Conservation (phyloP, 2,113 vertebrate genomes). For the Entelurus aequoreus region DNA sequence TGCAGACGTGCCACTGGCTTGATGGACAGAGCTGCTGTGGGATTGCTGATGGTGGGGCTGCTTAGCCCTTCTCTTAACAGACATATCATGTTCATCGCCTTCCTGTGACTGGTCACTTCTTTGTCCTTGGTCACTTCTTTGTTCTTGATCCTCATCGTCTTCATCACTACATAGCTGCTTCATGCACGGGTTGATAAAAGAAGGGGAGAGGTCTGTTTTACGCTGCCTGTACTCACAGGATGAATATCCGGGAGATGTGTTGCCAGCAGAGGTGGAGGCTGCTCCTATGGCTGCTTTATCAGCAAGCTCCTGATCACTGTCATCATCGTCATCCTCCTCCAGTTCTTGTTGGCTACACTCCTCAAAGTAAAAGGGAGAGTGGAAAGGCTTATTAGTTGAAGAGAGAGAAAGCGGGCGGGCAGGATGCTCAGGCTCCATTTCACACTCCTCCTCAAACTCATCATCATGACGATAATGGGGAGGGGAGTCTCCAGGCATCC, state of each 20-base stretch:
- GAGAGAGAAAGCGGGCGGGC: conserved; percentile 77
- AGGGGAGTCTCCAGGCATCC: conserved; percentile 69
- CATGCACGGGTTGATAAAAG: conserved; percentile 89
- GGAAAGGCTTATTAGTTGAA: conserved; percentile 76
- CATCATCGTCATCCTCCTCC: conserved; percentile 48
- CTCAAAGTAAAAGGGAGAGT: conserved; percentile 65
- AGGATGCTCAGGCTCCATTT: conserved; percentile 74
- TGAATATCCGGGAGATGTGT: conserved; percentile 70
- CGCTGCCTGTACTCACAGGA: conserved; percentile 75
- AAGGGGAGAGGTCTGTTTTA: conserved; percentile 88
- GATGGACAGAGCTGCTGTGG: conserved; percentile 51
- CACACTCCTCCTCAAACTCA: conserved; percentile 73
- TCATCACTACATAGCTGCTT: conserved; percentile 81
- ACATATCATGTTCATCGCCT: conserved; percentile 66
- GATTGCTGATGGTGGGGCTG: conserved; percentile 75
- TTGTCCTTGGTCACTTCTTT: conserved; percentile 61
- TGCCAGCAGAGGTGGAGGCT: conserved; percentile 62
- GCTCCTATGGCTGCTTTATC: conserved; percentile 61
- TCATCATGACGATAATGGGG: conserved; percentile 73
- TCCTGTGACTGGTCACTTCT: conserved; percentile 69
- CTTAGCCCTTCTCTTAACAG: conserved; percentile 73
- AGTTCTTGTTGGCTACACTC: conserved; percentile 47
- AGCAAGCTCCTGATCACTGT: conserved; percentile 63
- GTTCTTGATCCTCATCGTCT: conserved; percentile 76
- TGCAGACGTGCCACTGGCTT: conserved; percentile 50